Evolutionary conservation across 2,888 invertebrate genomes (phyloP).

Genomic region (Calameuta idolon): DNA sequence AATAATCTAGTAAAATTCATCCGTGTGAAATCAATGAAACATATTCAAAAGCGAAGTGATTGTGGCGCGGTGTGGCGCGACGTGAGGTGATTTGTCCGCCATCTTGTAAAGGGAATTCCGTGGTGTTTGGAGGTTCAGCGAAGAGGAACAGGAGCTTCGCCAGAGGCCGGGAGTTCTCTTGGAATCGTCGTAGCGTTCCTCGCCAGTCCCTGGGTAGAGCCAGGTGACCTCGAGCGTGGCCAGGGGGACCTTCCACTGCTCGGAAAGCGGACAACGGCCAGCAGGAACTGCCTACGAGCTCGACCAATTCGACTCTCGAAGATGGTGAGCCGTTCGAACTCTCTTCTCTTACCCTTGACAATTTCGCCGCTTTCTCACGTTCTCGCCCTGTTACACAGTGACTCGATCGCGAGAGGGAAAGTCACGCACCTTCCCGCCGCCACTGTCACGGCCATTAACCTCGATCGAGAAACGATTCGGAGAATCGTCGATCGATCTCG

Average conservation of each 20-base stretch:
- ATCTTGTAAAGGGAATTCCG: conserved; percentile 57
- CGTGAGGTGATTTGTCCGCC: conserved; percentile 38
- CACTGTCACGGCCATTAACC: not conserved
- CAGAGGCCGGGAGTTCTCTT: conserved; percentile 56
- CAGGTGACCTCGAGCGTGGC: conserved; percentile 54
- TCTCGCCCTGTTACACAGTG: not conserved
- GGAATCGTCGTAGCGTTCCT: conserved; percentile 50
- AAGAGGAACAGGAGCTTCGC: conserved; percentile 51
- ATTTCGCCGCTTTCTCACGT: not conserved
- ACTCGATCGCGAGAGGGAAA: not conserved
- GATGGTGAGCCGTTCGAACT: conserved; percentile 48
- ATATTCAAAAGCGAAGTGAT: conserved; percentile 21
- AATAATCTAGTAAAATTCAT: not conserved
- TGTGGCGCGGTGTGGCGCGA: conserved; percentile 17
- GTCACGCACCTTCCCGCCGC: not conserved
- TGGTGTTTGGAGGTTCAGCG: conserved; percentile 55
- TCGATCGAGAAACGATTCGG: not conserved
- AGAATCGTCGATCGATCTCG: not conserved
- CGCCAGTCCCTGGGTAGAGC: conserved; percentile 52
- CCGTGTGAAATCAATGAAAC: not conserved
- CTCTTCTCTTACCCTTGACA: not conserved
- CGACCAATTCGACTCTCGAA: conserved; percentile 41
- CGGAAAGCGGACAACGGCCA: conserved; percentile 40
- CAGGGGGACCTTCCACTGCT: conserved; percentile 39
- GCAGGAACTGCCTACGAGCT: conserved; percentile 28